Evolutionary conservation across 2,888 invertebrate genomes (phyloP), one percentile per base, ranked within the genome.

Genomic region (Thelaira solivaga): DNA sequence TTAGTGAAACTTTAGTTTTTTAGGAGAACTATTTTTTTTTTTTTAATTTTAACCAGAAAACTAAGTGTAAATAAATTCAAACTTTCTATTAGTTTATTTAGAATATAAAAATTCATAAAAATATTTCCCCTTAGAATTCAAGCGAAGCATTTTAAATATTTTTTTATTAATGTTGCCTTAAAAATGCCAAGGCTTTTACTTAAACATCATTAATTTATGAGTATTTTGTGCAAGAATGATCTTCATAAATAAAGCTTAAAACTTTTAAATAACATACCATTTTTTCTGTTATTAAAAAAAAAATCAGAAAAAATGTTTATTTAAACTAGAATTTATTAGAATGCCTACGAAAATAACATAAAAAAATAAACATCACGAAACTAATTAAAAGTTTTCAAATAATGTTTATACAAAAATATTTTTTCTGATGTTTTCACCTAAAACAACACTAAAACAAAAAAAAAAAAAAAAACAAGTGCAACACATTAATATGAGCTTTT

Each of bases 341-440:
- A 64, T 26, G 45, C 55, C 29, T 72, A 64, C n/a, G 20, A 31
- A 55, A 64, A 61, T 29, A 39, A 45, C 7, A 29, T 11, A 13
- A 55, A 43, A 62, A 72, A 43, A 41, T 69, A 69, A 72, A 72
- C 72, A 72, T 72, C 55, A 64, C 55, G 72, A 72, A 72, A 64
- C 72, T 72, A 72, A 72, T 72, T 72, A 64, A 72, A 72, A 72
- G 45, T 72, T 72, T 72, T 72, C 64, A 64, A 72, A 64, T 72
- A 64, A 72, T 62, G 53, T 62, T 72, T 45, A 36, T 41, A 31
- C 11, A 69, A 24, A 18, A 20, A 31, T 22, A 45, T 67, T 41
- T 53, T 71, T 53, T 53, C 51, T 55, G 62, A 62, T 47, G 43
- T 36, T 72, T 72, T 43, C 62, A 45, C 18, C 13, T 4, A 47